phyloP scores from a whole-genome alignment of 2,113 vertebrate genomes.

The Paedocypris sp. region DNA sequence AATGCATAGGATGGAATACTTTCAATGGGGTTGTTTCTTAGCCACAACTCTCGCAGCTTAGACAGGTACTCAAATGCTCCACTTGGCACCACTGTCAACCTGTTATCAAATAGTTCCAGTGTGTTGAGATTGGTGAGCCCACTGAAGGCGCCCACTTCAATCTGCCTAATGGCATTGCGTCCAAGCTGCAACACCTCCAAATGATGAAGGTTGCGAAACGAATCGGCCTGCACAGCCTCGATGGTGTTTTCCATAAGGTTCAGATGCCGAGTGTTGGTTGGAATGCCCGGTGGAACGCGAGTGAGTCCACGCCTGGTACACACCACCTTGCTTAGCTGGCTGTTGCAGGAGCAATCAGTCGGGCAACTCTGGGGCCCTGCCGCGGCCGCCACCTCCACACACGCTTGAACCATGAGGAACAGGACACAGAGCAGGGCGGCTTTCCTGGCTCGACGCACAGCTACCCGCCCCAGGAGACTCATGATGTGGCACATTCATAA shows the following conservation, averaged over 20 bases:
- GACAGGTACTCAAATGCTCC: slow-evolving; percentile 97
- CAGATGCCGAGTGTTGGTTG: slow-evolving; percentile 89
- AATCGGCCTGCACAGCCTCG: slow-evolving; percentile 91
- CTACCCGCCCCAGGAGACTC: slow-evolving; percentile 97
- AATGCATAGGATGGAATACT: slow-evolving; percentile 97
- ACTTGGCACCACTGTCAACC: slow-evolving; percentile 91
- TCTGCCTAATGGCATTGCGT: slow-evolving; percentile 90
- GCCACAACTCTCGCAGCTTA: slow-evolving; percentile 91
- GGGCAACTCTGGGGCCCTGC: slow-evolving; percentile 88
- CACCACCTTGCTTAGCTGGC: slow-evolving; percentile 96
- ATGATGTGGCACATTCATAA: slow-evolving; percentile 99
- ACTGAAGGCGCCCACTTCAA: slow-evolving; percentile 97
- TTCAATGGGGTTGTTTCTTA: slow-evolving; percentile 97
- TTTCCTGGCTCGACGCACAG: slow-evolving; percentile 92
- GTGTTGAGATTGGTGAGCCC: slow-evolving; percentile 94
- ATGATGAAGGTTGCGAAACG: slow-evolving; percentile 92
- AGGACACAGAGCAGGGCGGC: slow-evolving; percentile 81
- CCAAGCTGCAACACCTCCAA: slow-evolving; percentile 96
- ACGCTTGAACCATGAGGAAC: slow-evolving; percentile 81
- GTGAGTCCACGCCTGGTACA: slow-evolving; percentile 88
- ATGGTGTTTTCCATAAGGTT: slow-evolving; percentile 99
- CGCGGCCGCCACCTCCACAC: slow-evolving; percentile 66
- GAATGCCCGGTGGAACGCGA: slow-evolving; percentile 84
- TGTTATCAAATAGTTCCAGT: slow-evolving; percentile 94
- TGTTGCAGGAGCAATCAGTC: slow-evolving; percentile 91